A percentile compares a stretch with the other conserved stretches of the same genome.
phyloP scores from a whole-genome alignment of 1,140 invertebrate genomes.

The Probaryconus sp. region DNA sequence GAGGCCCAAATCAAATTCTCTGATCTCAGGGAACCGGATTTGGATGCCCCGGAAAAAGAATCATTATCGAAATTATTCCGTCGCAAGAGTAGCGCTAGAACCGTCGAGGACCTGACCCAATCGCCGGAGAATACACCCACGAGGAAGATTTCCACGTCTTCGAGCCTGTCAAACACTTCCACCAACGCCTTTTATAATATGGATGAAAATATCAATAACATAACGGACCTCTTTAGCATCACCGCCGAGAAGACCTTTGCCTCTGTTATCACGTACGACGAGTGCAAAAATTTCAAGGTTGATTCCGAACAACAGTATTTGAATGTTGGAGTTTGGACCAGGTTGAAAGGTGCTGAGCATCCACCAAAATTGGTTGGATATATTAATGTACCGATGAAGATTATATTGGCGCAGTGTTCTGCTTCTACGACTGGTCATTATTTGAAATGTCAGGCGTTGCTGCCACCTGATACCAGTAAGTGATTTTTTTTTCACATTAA shows the following conservation, averaged over 20 bases:
- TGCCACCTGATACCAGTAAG: constrained; percentile 83
- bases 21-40: constrained; percentile 69
- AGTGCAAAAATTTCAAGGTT: constrained; percentile 85
- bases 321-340: constrained; percentile 90
- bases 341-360: constrained; percentile 78
- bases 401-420: constrained; percentile 87
- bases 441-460: constrained; percentile 85
- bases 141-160: constrained; percentile 71
- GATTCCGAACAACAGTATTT: constrained; percentile 85
- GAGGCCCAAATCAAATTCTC: constrained; percentile 74
- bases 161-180: constrained; percentile 68
- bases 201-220: constrained; percentile 55
- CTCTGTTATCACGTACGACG: constrained; percentile 84
- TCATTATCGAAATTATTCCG: constrained; percentile 67
- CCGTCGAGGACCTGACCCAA: constrained; percentile 57
- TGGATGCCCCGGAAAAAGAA: constrained; percentile 42
- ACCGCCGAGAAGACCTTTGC: constrained; percentile 71
- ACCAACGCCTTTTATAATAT: constrained; percentile 59
- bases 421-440: constrained; percentile 89
- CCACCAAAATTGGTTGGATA: constrained; percentile 86
- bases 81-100: constrained; percentile 68
- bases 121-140: constrained; percentile 67
- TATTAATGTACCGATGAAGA: constrained; percentile 87
- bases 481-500: constrained; percentile 8
- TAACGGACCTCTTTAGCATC: constrained; percentile 72